These are phyloP conservation scores for Melangyna quadrimaculata DNA, from an alignment of 2,888 invertebrate genomes.

Conservation along the genomic window DNA sequence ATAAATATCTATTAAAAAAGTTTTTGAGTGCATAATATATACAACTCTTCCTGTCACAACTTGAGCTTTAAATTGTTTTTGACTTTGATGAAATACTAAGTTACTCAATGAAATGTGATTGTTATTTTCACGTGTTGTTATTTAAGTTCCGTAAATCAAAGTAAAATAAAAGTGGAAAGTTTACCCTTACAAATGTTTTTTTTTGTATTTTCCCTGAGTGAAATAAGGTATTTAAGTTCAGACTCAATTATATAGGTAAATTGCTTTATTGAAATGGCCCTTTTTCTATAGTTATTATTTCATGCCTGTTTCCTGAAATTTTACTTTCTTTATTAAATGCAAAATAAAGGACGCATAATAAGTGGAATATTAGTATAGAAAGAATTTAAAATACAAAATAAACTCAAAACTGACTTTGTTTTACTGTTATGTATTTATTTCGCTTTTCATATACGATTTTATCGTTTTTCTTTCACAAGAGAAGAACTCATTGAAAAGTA, in stretches of 20 bases:
- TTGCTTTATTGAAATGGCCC: background rate
- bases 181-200: background rate
- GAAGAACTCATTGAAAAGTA: slow-evolving; percentile 18
- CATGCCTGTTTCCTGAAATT: background rate
- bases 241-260: background rate
- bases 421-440: background rate
- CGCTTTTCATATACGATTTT: slow-evolving; percentile 19
- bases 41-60: background rate
- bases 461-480: slow-evolving; percentile 17
- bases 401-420: background rate
- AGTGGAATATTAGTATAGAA: background rate
- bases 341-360: background rate
- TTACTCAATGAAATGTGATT: background rate
- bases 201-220: background rate
- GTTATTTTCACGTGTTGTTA: background rate
- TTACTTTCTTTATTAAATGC: background rate
- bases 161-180: background rate
- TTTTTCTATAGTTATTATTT: background rate
- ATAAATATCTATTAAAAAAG: background rate
- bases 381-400: background rate
- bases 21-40: background rate
- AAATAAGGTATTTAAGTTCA: background rate
- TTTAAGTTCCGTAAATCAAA: background rate
- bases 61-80: background rate
- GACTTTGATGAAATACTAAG: background rate